Conservation (phyloP, 2,888 invertebrate species). For the Caenorhabditis virilis region DNA sequence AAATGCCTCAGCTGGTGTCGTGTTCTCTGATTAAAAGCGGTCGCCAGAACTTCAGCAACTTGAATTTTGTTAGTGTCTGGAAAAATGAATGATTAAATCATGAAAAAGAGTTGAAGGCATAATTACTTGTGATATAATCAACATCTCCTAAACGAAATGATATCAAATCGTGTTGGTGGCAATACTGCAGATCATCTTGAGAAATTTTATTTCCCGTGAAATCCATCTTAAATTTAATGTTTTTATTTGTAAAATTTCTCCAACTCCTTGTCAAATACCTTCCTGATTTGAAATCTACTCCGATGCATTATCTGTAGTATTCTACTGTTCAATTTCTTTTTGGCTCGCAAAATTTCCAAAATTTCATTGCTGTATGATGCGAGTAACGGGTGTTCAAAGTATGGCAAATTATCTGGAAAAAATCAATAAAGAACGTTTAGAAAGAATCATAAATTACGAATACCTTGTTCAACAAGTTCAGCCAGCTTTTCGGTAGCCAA, state of each 20-base stretch:
- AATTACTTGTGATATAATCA: constrained; percentile 22
- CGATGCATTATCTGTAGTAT: constrained; percentile 15
- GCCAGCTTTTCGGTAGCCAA: constrained; percentile 27
- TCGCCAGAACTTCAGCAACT: constrained; percentile 26
- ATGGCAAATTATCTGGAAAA: constrained; percentile 19
- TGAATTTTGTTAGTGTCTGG: constrained; percentile 38
- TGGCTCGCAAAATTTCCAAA: constrained; percentile 27
- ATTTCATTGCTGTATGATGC: constrained; percentile 34
- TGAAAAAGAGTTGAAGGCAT: no score
- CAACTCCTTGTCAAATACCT: constrained; percentile 4
- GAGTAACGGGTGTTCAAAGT: constrained; percentile 17
- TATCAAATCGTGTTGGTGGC: constrained; percentile 17
- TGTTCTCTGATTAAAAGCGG: constrained; percentile 12
- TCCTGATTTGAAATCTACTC: constrained; percentile 24
- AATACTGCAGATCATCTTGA: constrained; percentile 16
- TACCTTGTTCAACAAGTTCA: constrained; percentile 26
- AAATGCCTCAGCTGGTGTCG: constrained; percentile 22
- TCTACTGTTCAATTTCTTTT: constrained; percentile 14
- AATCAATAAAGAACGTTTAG: neutral
- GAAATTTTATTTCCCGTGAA: constrained; percentile 27
- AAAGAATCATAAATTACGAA: neutral
- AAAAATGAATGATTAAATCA: no score
- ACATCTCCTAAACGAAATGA: constrained; percentile 32
- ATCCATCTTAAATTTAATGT: constrained; percentile 16
- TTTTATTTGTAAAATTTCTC: neutral